Base-by-base conservation (phyloP, 1,140 invertebrate genomes). In the Drosophila suzukii region DNA sequence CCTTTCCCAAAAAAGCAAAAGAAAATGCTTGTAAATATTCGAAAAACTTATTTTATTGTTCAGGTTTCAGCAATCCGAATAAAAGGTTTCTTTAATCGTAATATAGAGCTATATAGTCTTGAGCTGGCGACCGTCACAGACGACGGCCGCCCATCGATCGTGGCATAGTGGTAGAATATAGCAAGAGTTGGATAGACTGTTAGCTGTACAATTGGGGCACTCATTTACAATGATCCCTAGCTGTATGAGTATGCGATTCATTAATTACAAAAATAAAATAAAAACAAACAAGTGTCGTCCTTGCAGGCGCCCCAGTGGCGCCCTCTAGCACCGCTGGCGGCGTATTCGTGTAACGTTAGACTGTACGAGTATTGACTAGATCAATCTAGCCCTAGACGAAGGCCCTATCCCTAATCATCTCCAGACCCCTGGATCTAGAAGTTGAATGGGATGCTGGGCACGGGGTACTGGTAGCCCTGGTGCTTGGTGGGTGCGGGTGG, bases 391-490 rank as follows among this genome's bases (percentile, higher is more conserved):
- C 88, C 90, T 89, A 89, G 81, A 84, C 79, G 79, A 56, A 63
- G 70, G 72, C 68, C 74, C 66, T 77, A 65, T 75, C 67, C 59
- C 49, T 32, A 30, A 51, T 51, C 49, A 17, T 65, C 57, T 66
- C 56, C 43, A 46, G 53, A 61, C 34, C 32, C 36, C 12, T 17
- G 27, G 13, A 27, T 47, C 83, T 93, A 92, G 62, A 91, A 93
- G 30, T 86, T 90, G 75, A 92, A 93, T 59, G 84, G 92, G 78
- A 91, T 91, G 83, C 70, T 91, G 34, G 93, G 93, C 54, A 59
- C 81, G 12, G 93, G 93, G 65, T 94, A 94, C 20, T 91, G 81
- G 76, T 94, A 94, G 27, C 93, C 93, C 72, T 75, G 39, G 51
- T 73, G 68, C 66, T 83, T 88, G 57, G 80, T 90, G 49, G 82